Percentiles rank a stretch among this genome's conserved stretches.
Evolutionary conservation across 2,888 invertebrate species (phyloP).

Genomic region (Axea sp.): DNA sequence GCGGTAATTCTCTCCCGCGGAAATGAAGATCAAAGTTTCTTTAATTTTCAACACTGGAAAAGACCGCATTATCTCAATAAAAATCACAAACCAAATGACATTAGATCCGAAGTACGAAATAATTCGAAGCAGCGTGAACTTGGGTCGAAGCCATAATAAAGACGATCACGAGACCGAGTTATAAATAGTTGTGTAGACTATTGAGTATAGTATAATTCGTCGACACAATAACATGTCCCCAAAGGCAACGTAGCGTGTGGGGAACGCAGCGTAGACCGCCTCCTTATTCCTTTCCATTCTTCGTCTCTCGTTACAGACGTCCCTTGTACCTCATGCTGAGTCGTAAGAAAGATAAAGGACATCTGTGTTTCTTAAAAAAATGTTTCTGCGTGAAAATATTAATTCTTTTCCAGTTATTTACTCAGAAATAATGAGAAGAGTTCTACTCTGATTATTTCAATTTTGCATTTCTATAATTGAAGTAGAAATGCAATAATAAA

Average conservation of each 20-base stretch:
- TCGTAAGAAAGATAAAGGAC: neutral
- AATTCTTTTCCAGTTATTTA: too few species aligned
- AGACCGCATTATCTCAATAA: neutral
- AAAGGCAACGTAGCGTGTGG: constrained; percentile 1
- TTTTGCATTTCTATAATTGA: too few species aligned
- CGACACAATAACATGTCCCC: constrained; percentile 36
- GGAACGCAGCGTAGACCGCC: neutral
- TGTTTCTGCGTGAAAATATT: too few species aligned
- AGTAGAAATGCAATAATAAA: too few species aligned
- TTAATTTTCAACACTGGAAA: too few species aligned
- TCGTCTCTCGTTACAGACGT: neutral
- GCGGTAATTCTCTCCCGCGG: too few species aligned
- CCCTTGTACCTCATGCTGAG: constrained; percentile 6
- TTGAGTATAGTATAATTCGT: constrained; percentile 10
- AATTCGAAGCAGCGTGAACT: constrained; percentile 23
- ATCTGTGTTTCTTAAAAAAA: too few species aligned
- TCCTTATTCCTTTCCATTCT: neutral
- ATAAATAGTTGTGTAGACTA: constrained; percentile 25
- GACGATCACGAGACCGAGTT: constrained; percentile 13
- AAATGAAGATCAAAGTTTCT: too few species aligned
- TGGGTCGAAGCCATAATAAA: constrained; percentile 32
- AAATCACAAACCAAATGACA: constrained; percentile 2
- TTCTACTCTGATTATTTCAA: too few species aligned
- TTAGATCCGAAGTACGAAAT: constrained; percentile 20
- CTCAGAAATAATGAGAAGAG: too few species aligned